Percentiles rank a stretch among this genome's conserved stretches.
phyloP scores from a whole-genome alignment of 1,140 invertebrate genomes.

The Campodea augens region DNA sequence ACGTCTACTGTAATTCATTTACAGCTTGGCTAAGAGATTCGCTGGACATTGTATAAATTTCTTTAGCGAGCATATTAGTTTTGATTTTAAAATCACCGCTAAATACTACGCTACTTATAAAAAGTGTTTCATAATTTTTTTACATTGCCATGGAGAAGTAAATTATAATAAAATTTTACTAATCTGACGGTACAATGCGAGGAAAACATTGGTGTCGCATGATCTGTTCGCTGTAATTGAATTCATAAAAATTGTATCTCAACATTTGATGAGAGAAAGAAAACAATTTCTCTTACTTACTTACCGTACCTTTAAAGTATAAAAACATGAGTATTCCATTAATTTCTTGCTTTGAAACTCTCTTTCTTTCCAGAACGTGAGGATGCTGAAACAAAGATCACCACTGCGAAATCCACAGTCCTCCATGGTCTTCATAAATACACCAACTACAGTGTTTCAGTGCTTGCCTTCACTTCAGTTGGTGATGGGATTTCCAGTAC shows the following conservation, averaged over 20 bases:
- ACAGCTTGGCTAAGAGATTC: too few relatives aligned
- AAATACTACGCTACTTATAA: not conserved
- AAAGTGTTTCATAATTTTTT: not conserved
- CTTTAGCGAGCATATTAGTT: too few relatives aligned
- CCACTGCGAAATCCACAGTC: conserved; percentile 10
- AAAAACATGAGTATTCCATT: not conserved
- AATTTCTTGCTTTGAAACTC: conserved; percentile 1
- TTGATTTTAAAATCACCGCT: not conserved
- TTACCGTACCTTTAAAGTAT: not conserved
- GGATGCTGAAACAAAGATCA: conserved; percentile 20
- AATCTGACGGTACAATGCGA: not conserved
- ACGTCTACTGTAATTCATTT: too few relatives aligned
- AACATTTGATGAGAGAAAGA: too few relatives aligned
- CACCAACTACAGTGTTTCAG: conserved; percentile 35
- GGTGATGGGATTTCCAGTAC: conserved; percentile 32
- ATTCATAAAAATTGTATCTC: not conserved
- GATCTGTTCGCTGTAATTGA: not conserved
- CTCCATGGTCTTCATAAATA: conserved; percentile 21
- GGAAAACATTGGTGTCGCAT: not conserved
- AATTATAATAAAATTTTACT: not conserved
- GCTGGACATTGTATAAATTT: too few relatives aligned
- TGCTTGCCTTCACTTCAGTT: conserved; percentile 31
- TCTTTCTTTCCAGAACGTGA: conserved; percentile 27
- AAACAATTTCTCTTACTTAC: too few relatives aligned
- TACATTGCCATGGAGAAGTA: not conserved